Percentiles rank a stretch among this genome's conserved stretches.
Conservation (phyloP, 1,140 invertebrate species). For the Stegodyphus mimosarum region DNA sequence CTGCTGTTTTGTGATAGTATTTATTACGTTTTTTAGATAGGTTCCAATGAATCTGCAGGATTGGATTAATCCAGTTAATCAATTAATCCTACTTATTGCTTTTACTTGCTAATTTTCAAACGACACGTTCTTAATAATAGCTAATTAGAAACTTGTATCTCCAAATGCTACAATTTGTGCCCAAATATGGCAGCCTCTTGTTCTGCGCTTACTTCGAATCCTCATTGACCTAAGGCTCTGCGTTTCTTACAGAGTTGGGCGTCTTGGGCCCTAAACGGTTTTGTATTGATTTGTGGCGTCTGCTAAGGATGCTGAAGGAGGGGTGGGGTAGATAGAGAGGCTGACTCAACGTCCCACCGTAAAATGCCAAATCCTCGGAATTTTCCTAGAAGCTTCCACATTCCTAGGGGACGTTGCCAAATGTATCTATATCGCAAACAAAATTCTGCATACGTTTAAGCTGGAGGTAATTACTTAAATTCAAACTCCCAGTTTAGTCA, state of each 20-base stretch:
- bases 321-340: slow-evolving; percentile 7
- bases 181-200: slow-evolving; percentile 19
- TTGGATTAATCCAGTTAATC: too few relatives aligned
- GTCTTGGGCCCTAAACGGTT: slow-evolving; percentile 48
- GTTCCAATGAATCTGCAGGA: too few relatives aligned
- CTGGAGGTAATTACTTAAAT: too few relatives aligned
- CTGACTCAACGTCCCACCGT: slow-evolving; percentile 49
- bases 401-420: slow-evolving; percentile 34
- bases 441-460: too few relatives aligned
- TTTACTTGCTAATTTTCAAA: too few relatives aligned
- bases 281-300: slow-evolving; percentile 57
- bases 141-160: too few relatives aligned
- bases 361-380: slow-evolving; percentile 48
- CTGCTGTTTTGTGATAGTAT: too few relatives aligned
- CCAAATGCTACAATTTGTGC: too few relatives aligned
- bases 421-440: neutral
- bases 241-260: slow-evolving; percentile 40
- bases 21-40: too few relatives aligned
- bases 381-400: slow-evolving; percentile 2
- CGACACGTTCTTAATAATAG: too few relatives aligned
- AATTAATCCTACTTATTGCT: too few relatives aligned
- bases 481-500: too few relatives aligned
- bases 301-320: slow-evolving; percentile 51
- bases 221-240: slow-evolving; percentile 15
- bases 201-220: neutral